Base-by-base conservation (phyloP, 2,888 invertebrate genomes). In the Synergus gifuensis region DNA sequence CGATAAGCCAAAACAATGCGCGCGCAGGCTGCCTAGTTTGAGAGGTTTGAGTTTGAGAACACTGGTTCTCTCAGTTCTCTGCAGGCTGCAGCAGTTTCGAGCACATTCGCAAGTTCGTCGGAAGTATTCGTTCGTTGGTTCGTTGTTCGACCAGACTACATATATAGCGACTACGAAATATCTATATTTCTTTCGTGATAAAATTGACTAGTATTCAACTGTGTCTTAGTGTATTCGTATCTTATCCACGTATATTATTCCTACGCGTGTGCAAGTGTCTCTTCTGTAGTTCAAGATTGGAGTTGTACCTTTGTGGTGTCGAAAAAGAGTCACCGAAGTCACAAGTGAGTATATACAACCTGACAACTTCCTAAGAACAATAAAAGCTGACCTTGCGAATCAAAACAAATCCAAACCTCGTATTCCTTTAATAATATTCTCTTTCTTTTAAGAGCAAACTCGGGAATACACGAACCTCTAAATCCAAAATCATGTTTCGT, bases 401-500 rank as follows among this genome's bases (percentile, higher is more conserved):
- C 42, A 78, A 80, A 76, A 79, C 79, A 79, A 76, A 28, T 4
- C n/a, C 1, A 49, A 67, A 46, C 44, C 49, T 78, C 63, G 22
- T 64, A 79, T 79, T 83, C 44, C 81, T 22, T 77, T 79, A 84
- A 79, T 84, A 82, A 76, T 77, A 80, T 80, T 80, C 81, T 78
- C 76, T 81, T 78, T 77, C 76, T 79, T 79, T 77, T 63, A 77
- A 78, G 18, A 81, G 80, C 76, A 77, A 78, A 5, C 28, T 76
- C 76, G 80, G 67, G 76, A 79, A 63, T 78, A 79, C 73, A 60
- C 79, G 49, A 62, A 81, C 78, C 46, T 44, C 18, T 22, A 54
- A 73, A 14, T 46, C 60, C 83, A 42, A 77, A 85, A 89, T 86
- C 87, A 90, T 90, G 90, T 90, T 90, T 86, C 88, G 86, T 54